These are phyloP conservation scores for Aleadryas rufinucha DNA, from an alignment of 2,113 vertebrate genomes.

Conservation along the genomic window DNA sequence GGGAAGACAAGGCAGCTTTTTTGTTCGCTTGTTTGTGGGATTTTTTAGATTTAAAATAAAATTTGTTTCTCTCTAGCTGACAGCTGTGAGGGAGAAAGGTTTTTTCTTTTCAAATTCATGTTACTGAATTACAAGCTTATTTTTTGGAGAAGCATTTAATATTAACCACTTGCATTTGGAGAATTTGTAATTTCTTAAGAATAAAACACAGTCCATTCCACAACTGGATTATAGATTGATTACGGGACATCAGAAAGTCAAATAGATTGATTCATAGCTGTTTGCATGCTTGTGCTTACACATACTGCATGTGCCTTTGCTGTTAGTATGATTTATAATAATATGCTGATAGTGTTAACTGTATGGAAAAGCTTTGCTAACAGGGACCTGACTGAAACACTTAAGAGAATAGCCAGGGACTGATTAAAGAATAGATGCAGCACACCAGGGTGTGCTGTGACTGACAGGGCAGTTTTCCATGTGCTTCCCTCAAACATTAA, in stretches of 20 bases:
- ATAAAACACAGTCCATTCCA: not conserved
- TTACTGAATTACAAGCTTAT: slow-evolving; percentile 18
- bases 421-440: not conserved
- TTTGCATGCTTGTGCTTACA: not conserved
- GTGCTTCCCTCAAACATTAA: not conserved
- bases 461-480: not conserved
- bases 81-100: not conserved
- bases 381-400: not conserved
- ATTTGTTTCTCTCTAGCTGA: not conserved
- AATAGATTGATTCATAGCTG: not conserved
- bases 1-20: not conserved
- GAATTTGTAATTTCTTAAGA: slow-evolving; percentile 17
- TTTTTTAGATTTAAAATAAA: not conserved
- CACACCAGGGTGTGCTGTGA: not conserved
- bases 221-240: not conserved
- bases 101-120: not conserved
- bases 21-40: not conserved
- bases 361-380: not conserved
- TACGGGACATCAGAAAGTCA: not conserved
- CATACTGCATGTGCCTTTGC: not conserved
- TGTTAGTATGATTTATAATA: not conserved
- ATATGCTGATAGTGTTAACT: not conserved
- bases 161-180: not conserved
- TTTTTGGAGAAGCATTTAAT: not conserved
- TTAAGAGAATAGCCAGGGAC: not conserved